Percentiles rank a stretch among this genome's conserved stretches.
Conservation (phyloP, 2,113 vertebrate species). For the Geococcyx californianus region DNA sequence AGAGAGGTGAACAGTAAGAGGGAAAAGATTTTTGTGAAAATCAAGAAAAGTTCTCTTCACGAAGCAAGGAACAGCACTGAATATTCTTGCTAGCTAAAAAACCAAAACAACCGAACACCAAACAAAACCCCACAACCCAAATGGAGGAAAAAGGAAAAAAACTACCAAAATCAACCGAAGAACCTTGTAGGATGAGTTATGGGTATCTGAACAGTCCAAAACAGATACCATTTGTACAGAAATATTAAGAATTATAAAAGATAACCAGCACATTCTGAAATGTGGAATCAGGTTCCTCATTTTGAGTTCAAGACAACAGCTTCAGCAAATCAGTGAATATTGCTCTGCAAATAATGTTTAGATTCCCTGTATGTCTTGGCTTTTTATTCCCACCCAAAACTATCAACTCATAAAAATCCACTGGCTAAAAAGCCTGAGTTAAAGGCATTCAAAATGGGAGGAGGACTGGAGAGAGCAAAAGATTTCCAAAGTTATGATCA, state of each 20-base stretch:
- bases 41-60: not conserved
- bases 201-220: not conserved
- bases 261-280: not conserved
- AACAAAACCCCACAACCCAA: not conserved
- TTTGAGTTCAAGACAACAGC: not conserved
- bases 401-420: conserved; percentile 25
- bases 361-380: not conserved
- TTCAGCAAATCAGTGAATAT: not conserved
- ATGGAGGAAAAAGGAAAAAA: not conserved
- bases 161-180: not conserved
- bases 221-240: not conserved
- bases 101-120: not conserved
- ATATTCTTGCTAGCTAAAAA: not conserved
- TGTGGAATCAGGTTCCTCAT: not conserved
- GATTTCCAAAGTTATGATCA: conserved; percentile 40
- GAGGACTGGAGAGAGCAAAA: conserved; percentile 42
- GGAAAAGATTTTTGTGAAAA: not conserved
- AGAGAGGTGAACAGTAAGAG: not conserved
- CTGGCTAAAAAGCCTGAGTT: conserved; percentile 60
- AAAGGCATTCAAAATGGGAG: conserved; percentile 47
- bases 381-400: conserved; percentile 31
- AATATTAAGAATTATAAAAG: not conserved
- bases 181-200: not conserved
- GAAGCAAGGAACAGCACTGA: not conserved
- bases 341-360: not conserved